These are phyloP conservation scores for Lates calcarifer DNA, from an alignment of 2,113 vertebrate species.

Conservation along the genomic window DNA sequence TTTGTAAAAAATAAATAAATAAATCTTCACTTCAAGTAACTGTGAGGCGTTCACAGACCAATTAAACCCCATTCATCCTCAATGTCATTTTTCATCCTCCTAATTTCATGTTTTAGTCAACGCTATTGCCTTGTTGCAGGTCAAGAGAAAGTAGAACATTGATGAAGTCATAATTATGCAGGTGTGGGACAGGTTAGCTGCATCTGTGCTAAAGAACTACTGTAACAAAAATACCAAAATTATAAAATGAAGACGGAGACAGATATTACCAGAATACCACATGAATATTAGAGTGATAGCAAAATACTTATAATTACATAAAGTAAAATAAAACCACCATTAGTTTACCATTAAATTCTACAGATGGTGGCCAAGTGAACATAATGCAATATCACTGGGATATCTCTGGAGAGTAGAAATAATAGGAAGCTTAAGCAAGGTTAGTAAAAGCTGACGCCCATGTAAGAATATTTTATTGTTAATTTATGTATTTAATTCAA, in stretches of 20 bases:
- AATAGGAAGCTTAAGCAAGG: not conserved
- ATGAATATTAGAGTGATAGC: not conserved
- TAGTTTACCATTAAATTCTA: not conserved
- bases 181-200: not conserved
- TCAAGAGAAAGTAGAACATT: not conserved
- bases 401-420: not conserved
- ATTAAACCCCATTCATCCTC: not conserved
- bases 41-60: not conserved
- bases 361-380: not conserved
- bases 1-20: slow-evolving; percentile 1
- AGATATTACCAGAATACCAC: not conserved
- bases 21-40: not conserved
- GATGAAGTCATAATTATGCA: not conserved
- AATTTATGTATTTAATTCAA: not conserved
- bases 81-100: not conserved
- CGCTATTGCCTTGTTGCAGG: not conserved
- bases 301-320: not conserved
- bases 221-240: not conserved
- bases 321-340: too few relatives aligned
- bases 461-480: not conserved
- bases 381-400: not conserved
- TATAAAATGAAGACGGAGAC: not conserved
- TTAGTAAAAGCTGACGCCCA: not conserved
- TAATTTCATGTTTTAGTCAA: not conserved
- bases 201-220: not conserved